phyloP scores from a whole-genome alignment of 2,797 vertebrate species.

The Sylvia borin region DNA sequence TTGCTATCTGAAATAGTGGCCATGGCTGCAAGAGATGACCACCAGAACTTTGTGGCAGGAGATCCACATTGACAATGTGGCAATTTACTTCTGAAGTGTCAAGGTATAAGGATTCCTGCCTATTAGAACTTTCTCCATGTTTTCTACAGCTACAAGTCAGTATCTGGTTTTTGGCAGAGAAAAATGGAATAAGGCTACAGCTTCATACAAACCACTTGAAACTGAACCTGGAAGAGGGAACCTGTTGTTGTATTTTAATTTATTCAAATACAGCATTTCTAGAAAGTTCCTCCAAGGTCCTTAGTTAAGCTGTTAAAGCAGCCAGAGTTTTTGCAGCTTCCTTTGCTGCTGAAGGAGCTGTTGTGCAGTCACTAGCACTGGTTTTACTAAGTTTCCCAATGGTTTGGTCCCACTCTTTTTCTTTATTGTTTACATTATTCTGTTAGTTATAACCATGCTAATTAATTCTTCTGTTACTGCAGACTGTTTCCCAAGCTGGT shows the following conservation, averaged over 20 bases:
- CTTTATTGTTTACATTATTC: background rate
- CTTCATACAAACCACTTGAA: background rate
- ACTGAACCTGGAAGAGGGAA: background rate
- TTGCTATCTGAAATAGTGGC: background rate
- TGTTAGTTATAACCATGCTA: background rate
- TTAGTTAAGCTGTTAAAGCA: background rate
- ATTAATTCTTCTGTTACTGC: background rate
- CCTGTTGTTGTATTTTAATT: background rate
- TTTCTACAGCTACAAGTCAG: background rate
- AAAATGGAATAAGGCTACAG: background rate
- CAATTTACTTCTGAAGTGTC: background rate
- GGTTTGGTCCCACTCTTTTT: background rate
- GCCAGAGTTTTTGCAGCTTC: background rate
- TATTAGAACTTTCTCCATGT: background rate
- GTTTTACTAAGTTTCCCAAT: background rate
- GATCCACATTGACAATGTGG: background rate
- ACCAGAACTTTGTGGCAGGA: background rate
- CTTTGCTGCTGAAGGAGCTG: background rate
- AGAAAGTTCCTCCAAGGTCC: background rate
- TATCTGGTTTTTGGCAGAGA: background rate
- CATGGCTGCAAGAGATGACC: background rate
- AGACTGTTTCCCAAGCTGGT: background rate
- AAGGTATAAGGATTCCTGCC: background rate
- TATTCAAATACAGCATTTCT: background rate
- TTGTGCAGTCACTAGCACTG: background rate